A percentile compares a stretch with the other conserved stretches of the same genome.
Evolutionary conservation across 2,888 invertebrate species (phyloP).

Genomic region (Chaetogeoica ovagalla): DNA sequence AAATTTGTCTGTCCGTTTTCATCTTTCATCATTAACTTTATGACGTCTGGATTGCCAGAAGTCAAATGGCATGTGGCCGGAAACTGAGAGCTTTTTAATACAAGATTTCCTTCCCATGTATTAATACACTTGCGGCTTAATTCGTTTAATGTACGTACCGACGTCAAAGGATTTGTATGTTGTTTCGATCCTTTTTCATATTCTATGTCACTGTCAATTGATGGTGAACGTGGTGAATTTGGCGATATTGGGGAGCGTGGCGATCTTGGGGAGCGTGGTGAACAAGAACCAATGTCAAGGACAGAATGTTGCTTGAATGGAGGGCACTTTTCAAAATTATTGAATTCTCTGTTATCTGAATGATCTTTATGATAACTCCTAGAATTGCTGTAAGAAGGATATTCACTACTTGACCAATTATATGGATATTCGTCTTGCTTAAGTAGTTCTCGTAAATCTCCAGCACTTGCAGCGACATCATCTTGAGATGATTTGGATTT

Average conservation of each 20-base stretch:
- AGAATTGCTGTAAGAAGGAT: slow-evolving; percentile 1
- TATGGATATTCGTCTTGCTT: slow-evolving; percentile 39
- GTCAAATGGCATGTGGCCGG: slow-evolving; percentile 93
- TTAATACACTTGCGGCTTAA: slow-evolving; percentile 82
- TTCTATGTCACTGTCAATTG: slow-evolving; percentile 80
- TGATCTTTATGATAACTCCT: slow-evolving; percentile 3
- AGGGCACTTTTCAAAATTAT: slow-evolving; percentile 67
- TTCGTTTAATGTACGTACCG: slow-evolving; percentile 73
- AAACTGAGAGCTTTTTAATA: slow-evolving; percentile 92
- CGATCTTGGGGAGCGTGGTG: slow-evolving; percentile 1
- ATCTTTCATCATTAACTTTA: slow-evolving; percentile 92
- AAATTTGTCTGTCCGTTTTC: slow-evolving; percentile 91
- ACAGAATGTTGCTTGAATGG: slow-evolving; percentile 60
- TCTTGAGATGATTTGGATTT: slow-evolving; percentile 64
- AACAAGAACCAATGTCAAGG: slow-evolving; percentile 61
- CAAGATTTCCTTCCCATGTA: slow-evolving; percentile 94
- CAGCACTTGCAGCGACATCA: slow-evolving; percentile 70
- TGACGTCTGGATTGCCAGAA: slow-evolving; percentile 90
- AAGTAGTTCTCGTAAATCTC: slow-evolving; percentile 60
- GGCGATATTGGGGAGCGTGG: neutral
- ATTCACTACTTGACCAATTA: slow-evolving; percentile 10
- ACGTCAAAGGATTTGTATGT: neutral
- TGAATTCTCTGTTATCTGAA: slow-evolving; percentile 53
- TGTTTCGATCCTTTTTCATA: slow-evolving; percentile 63
- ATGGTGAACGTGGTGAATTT: slow-evolving; percentile 58